phyloP scores from a whole-genome alignment of 2,888 invertebrate species.

The Clusia tigrina region DNA sequence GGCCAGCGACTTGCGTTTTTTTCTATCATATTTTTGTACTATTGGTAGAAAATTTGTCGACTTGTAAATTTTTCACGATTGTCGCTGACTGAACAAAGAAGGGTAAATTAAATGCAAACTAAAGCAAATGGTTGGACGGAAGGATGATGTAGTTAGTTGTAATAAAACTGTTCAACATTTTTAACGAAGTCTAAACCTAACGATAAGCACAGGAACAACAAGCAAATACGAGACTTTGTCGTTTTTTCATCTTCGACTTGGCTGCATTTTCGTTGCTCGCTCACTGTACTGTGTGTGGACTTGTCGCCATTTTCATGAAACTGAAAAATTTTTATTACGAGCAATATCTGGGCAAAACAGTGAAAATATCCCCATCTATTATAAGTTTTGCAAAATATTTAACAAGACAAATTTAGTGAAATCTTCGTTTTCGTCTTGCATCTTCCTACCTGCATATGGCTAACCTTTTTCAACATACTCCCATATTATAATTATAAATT shows the following conservation, averaged over 20 bases:
- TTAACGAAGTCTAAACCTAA: background rate
- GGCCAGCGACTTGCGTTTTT: background rate
- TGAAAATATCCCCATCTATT: background rate
- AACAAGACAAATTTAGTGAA: too few relatives aligned
- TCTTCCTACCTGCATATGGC: background rate
- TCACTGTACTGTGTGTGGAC: conserved; percentile 20
- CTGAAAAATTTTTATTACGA: conserved; percentile 39
- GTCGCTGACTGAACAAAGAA: background rate
- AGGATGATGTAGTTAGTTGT: too few relatives aligned
- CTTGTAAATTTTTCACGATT: background rate
- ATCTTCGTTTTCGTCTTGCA: too few relatives aligned
- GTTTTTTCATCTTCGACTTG: background rate
- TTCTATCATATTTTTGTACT: background rate
- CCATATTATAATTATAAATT: conserved; percentile 4
- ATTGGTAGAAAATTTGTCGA: too few relatives aligned
- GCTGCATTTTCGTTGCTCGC: background rate
- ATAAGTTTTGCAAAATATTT: conserved; percentile 18
- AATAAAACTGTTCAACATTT: too few relatives aligned
- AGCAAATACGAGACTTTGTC: conserved; percentile 11
- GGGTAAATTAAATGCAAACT: background rate
- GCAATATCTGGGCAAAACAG: conserved; percentile 19
- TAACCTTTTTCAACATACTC: too few relatives aligned
- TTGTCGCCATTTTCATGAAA: conserved; percentile 62
- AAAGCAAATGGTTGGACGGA: background rate
- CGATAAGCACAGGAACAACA: background rate